Evolutionary conservation across 1,140 invertebrate genomes (phyloP), one percentile per base, ranked within the genome.

Genomic region (Octopus sinensis): DNA sequence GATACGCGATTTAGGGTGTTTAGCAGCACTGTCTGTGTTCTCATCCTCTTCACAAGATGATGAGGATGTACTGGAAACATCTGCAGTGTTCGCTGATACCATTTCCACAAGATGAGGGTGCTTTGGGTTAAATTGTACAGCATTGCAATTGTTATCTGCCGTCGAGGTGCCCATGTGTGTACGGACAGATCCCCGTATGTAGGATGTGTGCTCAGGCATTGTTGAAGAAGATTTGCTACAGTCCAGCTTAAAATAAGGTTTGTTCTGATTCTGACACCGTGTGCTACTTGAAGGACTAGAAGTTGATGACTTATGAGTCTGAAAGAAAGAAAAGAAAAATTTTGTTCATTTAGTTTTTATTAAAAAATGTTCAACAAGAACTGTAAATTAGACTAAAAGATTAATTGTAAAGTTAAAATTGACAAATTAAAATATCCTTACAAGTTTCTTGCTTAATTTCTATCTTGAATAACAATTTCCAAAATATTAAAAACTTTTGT

Each of bases 1-100:
- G 54, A 88, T 84, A 4, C 85, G 75, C 12, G 84, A 79, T 81
- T 86, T 86, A 5, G 81, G 76, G 68, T 80, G 76, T 54, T 83
- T 82, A 13, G 79, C 68, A 13, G 84, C 78, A n/a, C 80, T 81
- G 5, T 81, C 71, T 53, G 82, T 81, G 1, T 80, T 80, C 30
- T 84, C 82, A 13, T 82, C 79, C 23, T 76, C 79, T 75, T 30
- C 51, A 53, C 23, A 71, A 23, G 79, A 80, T 54, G 52, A 54
- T 13, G 43, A 62, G 6, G 53, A 54, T 23, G 62, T 75, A 51
- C 76, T 77, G 17, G 76, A 77, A 77, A 77, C 51, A 13, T 77
- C 68, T 6, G 68, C 68, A 9, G 68, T n/a, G 68, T 73, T 73
- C 2, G 68, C 68, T 0, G 68, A 73, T 17, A 73, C 68, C 68